These are phyloP conservation scores for Phenganax stokvisi DNA, from an alignment of 92 coral and sea anemone species.

Conservation along the genomic window DNA sequence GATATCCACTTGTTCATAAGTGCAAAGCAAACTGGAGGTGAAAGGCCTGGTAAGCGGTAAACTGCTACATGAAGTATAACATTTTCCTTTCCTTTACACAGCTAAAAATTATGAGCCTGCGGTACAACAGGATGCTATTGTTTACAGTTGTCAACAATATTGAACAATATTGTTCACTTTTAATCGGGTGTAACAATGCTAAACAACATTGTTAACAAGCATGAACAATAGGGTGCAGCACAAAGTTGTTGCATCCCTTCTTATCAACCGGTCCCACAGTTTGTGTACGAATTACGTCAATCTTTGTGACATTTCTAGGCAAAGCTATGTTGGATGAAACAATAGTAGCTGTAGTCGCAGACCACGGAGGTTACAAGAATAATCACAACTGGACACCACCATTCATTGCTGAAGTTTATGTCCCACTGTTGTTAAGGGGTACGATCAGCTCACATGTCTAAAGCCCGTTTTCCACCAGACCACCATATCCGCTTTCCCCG, in stretches of 20 bases:
- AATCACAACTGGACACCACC: slow-evolving; percentile 22
- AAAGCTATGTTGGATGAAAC: slow-evolving; percentile 28
- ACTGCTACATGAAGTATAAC: not conserved
- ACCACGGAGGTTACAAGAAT: slow-evolving; percentile 31
- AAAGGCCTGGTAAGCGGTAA: slow-evolving; percentile 68
- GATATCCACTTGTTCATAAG: slow-evolving; percentile 83
- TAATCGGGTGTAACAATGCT: too few relatives aligned
- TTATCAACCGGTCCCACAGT: too few relatives aligned
- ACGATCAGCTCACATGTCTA: not conserved
- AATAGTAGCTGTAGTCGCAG: slow-evolving; percentile 20
- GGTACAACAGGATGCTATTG: too few relatives aligned
- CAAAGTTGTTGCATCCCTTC: too few relatives aligned
- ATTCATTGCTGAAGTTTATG: slow-evolving; percentile 25
- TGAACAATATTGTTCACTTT: too few relatives aligned
- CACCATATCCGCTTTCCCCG: not conserved
- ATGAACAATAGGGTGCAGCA: too few relatives aligned
- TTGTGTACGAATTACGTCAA: too few relatives aligned
- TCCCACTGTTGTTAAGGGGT: slow-evolving; percentile 32
- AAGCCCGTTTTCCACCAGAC: too few relatives aligned
- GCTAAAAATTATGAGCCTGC: too few relatives aligned
- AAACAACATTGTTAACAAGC: too few relatives aligned
- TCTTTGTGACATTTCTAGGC: too few relatives aligned
- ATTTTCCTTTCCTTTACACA: not conserved
- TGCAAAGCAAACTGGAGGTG: slow-evolving; percentile 81
- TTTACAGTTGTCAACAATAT: too few relatives aligned